phyloP scores from a whole-genome alignment of 1,140 invertebrate genomes.

The Drosophila oshimai region DNA sequence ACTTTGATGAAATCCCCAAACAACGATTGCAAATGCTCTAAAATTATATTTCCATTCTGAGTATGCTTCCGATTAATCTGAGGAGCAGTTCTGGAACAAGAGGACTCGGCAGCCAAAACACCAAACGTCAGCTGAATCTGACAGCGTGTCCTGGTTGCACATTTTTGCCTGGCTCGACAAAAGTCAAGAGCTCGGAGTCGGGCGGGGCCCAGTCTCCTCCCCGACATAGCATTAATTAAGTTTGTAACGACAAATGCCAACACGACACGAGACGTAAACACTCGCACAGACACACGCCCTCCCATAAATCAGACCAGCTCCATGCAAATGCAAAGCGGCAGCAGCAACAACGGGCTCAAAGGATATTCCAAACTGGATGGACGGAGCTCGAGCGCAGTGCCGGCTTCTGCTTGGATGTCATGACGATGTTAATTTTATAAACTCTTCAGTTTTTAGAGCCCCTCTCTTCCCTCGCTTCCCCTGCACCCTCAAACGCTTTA shows the following conservation, averaged over 20 bases:
- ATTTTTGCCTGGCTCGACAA: slow-evolving; percentile 47
- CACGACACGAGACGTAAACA: slow-evolving; percentile 51
- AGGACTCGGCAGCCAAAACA: slow-evolving; percentile 6
- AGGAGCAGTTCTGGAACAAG: not conserved
- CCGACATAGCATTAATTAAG: slow-evolving; percentile 62
- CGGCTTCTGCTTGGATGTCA: slow-evolving; percentile 53
- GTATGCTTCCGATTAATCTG: slow-evolving; percentile 24
- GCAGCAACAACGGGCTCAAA: slow-evolving; percentile 45
- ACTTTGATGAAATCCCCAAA: slow-evolving; percentile 13
- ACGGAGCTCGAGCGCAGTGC: slow-evolving; percentile 1
- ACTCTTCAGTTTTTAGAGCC: slow-evolving; percentile 62
- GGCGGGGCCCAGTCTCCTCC: not conserved
- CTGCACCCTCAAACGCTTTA: not conserved
- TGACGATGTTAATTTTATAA: slow-evolving; percentile 81
- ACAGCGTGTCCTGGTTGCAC: slow-evolving; percentile 50
- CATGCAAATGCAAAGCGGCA: slow-evolving; percentile 50
- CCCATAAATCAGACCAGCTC: slow-evolving; percentile 38
- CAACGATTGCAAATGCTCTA: slow-evolving; percentile 10
- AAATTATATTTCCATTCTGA: slow-evolving; percentile 21
- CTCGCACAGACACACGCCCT: slow-evolving; percentile 25
- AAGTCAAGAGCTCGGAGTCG: slow-evolving; percentile 49
- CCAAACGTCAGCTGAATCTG: slow-evolving; percentile 51
- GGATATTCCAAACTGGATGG: slow-evolving; percentile 23
- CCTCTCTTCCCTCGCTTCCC: not conserved
- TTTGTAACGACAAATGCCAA: slow-evolving; percentile 74